Base-by-base conservation (phyloP, 1,140 invertebrate genomes). In the Diorhabda elongata region DNA sequence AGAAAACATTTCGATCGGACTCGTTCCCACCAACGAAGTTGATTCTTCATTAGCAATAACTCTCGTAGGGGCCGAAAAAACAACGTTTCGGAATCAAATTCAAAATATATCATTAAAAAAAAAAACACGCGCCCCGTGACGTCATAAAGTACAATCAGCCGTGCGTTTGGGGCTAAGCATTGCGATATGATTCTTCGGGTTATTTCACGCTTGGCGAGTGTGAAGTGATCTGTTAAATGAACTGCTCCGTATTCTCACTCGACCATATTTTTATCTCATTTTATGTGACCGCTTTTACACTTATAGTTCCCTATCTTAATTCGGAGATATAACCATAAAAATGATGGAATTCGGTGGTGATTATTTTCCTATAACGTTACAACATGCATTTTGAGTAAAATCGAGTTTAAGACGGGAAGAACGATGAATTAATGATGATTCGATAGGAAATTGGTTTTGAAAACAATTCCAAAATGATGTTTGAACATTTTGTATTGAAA, bases 121-220 rank as follows among this genome's bases (percentile, higher is more conserved):
- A 26, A 26, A 26, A 26, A 26, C 26, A 26, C 71, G 71, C 70
- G 71, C 70, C 71, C 67, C 60, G 59, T 64, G 66, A 26, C 47
- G n/a, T 64, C 71, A 72, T 72, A 72, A 72, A 72, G 67, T 68
- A 72, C 71, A 72, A 72, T 72, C 69, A 72, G 71, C 64, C 69
- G 71, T 69, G 70, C 69, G 71, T 67, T 69, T 42, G 71, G 62
- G 64, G 66, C 47, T 52, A 6, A 8, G 6, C 47, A 52, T 52
- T 58, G 64, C 44, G 43, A 66, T 26, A 59, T 66, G 64, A 58
- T 42, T 26, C 59, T 26, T 58, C 66, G 66, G 66, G 66, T 71
- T 71, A 67, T 71, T 71, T 68, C 62, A 71, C 66, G 58, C 66
- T 61, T 57, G 42, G 47, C 61, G 66, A 67, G 70, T 71, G 70